phyloP scores from a whole-genome alignment of 2,888 invertebrate genomes.

The Doris montereyensis region DNA sequence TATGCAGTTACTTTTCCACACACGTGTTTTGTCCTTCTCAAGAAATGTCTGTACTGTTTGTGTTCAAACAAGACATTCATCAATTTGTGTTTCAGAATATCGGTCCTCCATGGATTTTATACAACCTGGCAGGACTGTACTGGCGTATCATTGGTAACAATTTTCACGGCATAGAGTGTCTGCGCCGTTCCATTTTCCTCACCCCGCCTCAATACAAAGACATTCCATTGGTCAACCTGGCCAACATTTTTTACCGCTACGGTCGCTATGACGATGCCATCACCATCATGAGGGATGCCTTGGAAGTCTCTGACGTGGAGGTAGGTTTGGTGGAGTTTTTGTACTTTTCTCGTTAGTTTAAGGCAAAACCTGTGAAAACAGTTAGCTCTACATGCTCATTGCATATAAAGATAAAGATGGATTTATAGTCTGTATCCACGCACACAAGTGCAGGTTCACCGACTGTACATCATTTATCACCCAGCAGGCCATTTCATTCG shows the following conservation, averaged over 20 bases:
- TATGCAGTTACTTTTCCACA: no score
- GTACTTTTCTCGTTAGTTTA: no score
- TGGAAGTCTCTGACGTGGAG: constrained; percentile 79
- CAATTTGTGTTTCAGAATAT: constrained; percentile 76
- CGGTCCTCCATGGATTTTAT: constrained; percentile 83
- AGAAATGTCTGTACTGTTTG: no score
- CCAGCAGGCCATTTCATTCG: no score
- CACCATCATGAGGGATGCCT: constrained; percentile 78
- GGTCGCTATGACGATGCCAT: constrained; percentile 79
- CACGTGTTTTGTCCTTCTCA: no score
- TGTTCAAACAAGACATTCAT: neutral
- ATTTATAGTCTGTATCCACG: no score
- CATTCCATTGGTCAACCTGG: constrained; percentile 81
- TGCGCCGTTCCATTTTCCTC: constrained; percentile 78
- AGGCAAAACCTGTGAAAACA: no score
- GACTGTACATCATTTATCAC: no score
- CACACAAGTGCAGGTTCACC: no score
- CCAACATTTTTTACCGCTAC: constrained; percentile 79
- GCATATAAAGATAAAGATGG: no score
- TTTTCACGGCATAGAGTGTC: constrained; percentile 81
- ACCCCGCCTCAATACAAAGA: constrained; percentile 79
- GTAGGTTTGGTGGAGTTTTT: no score
- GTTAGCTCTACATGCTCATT: no score
- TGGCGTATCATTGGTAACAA: constrained; percentile 84
- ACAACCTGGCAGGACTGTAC: constrained; percentile 83